Percentiles rank a stretch among this genome's conserved stretches.
These are phyloP conservation scores for Camponotus floridanus DNA, from an alignment of 1,140 invertebrate genomes.

Conservation along the genomic window DNA sequence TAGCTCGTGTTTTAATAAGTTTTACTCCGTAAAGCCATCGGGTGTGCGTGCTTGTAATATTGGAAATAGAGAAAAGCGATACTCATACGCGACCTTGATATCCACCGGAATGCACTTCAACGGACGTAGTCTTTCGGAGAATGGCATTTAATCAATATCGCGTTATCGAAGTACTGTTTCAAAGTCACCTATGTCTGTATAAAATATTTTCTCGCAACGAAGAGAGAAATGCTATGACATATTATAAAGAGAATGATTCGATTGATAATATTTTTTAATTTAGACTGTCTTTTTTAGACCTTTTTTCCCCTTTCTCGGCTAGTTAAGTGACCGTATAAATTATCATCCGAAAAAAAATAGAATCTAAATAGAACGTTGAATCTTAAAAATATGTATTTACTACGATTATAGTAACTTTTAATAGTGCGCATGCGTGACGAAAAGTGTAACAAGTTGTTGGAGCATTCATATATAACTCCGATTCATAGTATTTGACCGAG, in stretches of 20 bases:
- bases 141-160: conserved; percentile 70
- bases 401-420: not conserved
- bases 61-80: conserved; percentile 26
- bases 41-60: not conserved
- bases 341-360: not conserved
- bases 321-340: not conserved
- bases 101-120: not conserved
- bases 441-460: conserved; percentile 58
- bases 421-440: conserved; percentile 16
- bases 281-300: not conserved
- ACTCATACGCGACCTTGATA: conserved; percentile 22
- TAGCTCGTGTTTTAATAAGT: conserved; percentile 2
- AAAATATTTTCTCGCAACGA: not conserved
- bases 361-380: not conserved
- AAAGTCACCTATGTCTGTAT: conserved; percentile 55
- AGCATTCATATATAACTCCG: not conserved
- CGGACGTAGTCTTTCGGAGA: conserved; percentile 44
- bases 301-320: not conserved
- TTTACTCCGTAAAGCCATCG: not conserved
- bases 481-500: conserved; percentile 19
- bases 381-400: not conserved
- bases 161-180: conserved; percentile 57
- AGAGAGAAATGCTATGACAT: not conserved
- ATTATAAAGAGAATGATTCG: not conserved
- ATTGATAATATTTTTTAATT: not conserved